A percentile compares a stretch with the other conserved stretches of the same genome.
Evolutionary conservation across 2,113 vertebrate genomes (phyloP).

Genomic region (Cottus gobio): DNA sequence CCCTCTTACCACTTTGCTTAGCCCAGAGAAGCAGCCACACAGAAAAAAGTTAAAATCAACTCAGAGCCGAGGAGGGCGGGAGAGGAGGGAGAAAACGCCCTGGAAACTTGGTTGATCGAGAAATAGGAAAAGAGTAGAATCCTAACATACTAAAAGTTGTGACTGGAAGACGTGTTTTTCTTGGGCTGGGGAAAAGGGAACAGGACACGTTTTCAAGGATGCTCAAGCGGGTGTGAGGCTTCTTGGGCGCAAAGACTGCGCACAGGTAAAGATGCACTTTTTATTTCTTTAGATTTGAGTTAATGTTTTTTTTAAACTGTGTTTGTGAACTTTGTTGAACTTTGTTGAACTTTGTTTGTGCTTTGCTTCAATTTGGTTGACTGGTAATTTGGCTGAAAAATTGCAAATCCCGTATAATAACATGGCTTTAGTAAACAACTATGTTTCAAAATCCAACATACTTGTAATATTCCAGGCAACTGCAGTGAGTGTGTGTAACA

Average conservation of each 20-base stretch:
- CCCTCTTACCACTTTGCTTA: conserved; percentile 80
- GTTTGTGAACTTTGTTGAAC: conserved; percentile 10
- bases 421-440: conserved; percentile 13
- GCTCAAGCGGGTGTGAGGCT: conserved; percentile 79
- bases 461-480: background rate
- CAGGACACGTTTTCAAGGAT: conserved; percentile 79
- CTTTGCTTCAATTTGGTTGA: background rate
- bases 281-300: background rate
- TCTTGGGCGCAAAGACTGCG: conserved; percentile 73
- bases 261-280: conserved; percentile 73
- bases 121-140: conserved; percentile 70
- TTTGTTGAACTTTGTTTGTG: conserved; percentile 23
- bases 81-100: conserved; percentile 76
- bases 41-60: conserved; percentile 68
- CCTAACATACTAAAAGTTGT: conserved; percentile 63
- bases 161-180: conserved; percentile 68
- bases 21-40: conserved; percentile 78
- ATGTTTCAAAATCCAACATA: conserved; percentile 15
- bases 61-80: conserved; percentile 58
- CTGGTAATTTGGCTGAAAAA: background rate
- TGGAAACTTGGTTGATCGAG: conserved; percentile 72
- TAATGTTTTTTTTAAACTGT: background rate
- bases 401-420: background rate
- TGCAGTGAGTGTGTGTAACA: conserved; percentile 24
- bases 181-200: conserved; percentile 74